These are phyloP conservation scores for Tragelaphus strepsiceros DNA, from an alignment of 2,113 vertebrate species.

Conservation along the genomic window DNA sequence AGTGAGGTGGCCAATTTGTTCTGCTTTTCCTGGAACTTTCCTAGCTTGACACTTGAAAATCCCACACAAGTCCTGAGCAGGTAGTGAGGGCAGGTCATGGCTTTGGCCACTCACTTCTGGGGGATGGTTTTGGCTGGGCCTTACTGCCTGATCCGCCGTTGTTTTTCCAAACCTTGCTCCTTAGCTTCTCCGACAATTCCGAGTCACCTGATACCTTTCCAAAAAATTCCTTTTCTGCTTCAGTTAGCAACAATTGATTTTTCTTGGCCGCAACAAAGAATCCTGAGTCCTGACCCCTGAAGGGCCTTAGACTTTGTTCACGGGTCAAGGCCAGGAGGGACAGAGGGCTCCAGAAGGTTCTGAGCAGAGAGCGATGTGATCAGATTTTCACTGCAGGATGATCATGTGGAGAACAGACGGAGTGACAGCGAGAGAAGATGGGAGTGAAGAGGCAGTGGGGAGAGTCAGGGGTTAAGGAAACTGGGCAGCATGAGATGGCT, in stretches of 20 bases:
- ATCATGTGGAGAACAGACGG: not conserved
- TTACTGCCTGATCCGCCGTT: not conserved
- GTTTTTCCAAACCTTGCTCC: not conserved
- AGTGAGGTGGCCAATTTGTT: not conserved
- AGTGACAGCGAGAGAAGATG: not conserved
- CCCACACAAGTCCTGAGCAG: no score
- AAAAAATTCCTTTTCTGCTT: not conserved
- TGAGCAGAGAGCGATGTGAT: not conserved
- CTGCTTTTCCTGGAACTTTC: not conserved
- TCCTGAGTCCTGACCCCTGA: not conserved
- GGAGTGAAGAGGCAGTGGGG: not conserved
- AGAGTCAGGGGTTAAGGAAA: not conserved
- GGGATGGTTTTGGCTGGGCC: not conserved
- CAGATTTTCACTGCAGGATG: not conserved
- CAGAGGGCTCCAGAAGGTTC: not conserved
- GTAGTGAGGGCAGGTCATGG: no score
- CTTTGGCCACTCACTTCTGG: not conserved
- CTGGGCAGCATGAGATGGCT: not conserved
- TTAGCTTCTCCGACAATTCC: not conserved
- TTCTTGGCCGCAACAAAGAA: not conserved
- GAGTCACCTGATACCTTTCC: not conserved
- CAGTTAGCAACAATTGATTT: not conserved
- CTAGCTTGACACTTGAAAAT: not conserved
- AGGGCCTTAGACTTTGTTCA: not conserved
- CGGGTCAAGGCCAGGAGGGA: not conserved